Conservation (phyloP, 2,797 vertebrate genomes). For the Smutsia temminckii region DNA sequence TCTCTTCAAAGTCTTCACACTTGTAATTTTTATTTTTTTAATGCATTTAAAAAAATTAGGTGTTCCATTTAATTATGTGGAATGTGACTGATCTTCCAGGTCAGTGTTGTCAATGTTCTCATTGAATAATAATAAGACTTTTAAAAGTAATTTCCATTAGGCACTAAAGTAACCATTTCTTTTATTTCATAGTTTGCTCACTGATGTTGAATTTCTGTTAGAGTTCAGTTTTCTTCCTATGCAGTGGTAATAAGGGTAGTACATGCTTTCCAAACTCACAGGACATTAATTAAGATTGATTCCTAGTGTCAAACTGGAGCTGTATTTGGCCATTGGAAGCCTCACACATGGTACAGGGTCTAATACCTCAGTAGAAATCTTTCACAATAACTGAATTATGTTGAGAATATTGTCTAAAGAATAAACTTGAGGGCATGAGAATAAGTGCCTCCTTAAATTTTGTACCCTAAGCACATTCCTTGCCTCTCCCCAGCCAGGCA, state of each 20-base stretch:
- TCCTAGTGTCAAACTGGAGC: not conserved
- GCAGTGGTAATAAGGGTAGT: not conserved
- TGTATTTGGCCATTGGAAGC: not conserved
- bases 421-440: not conserved
- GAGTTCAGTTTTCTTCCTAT: not conserved
- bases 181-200: not conserved
- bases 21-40: not conserved
- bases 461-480: not conserved
- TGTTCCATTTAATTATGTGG: not conserved
- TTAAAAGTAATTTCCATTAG: conserved; percentile 14
- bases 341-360: not conserved
- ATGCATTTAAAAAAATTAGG: not conserved
- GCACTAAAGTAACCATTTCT: not conserved
- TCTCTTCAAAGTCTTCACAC: conserved; percentile 16
- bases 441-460: not conserved
- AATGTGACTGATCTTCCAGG: not conserved
- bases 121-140: not conserved
- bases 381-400: not conserved
- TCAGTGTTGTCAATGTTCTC: not conserved
- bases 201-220: not conserved
- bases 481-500: not conserved
- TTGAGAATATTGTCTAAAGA: not conserved
- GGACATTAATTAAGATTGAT: not conserved
- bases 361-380: not conserved
- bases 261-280: not conserved